These are phyloP conservation scores for Burhinus bistriatus DNA, from an alignment of 2,113 vertebrate species.

Conservation along the genomic window DNA sequence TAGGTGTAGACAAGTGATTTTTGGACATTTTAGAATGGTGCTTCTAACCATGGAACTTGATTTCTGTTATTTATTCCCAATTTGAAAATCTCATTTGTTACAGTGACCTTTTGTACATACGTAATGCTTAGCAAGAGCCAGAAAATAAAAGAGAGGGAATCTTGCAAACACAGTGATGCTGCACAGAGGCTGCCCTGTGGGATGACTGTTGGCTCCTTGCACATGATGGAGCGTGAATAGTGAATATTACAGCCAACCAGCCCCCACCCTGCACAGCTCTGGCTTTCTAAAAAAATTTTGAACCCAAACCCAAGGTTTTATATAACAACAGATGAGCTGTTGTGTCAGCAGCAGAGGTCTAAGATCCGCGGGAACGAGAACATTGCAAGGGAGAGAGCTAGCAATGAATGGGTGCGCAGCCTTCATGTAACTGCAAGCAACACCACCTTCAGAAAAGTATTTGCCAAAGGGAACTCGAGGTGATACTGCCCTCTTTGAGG, in stretches of 20 bases:
- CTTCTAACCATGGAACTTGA: background rate
- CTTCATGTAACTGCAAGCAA: too few relatives aligned
- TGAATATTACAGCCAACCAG: background rate
- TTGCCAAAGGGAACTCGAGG: accelerated
- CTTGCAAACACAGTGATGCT: background rate
- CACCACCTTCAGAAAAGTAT: background rate
- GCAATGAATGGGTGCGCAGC: background rate
- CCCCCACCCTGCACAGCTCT: background rate
- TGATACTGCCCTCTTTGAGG: background rate
- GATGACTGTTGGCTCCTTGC: background rate
- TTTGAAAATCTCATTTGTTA: background rate
- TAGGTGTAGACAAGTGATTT: background rate
- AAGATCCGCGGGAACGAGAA: background rate
- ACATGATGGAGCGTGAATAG: background rate
- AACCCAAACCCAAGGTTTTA: background rate
- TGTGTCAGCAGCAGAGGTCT: background rate
- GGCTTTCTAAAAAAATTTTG: background rate
- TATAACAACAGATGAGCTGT: background rate
- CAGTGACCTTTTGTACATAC: background rate
- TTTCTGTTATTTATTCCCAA: background rate
- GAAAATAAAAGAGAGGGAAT: background rate
- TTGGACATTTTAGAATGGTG: background rate
- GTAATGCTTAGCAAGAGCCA: background rate
- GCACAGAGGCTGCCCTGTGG: background rate
- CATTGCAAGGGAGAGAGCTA: background rate